Base-by-base conservation (phyloP, 2,113 vertebrate species). In the Phalacrocorax carbo region DNA sequence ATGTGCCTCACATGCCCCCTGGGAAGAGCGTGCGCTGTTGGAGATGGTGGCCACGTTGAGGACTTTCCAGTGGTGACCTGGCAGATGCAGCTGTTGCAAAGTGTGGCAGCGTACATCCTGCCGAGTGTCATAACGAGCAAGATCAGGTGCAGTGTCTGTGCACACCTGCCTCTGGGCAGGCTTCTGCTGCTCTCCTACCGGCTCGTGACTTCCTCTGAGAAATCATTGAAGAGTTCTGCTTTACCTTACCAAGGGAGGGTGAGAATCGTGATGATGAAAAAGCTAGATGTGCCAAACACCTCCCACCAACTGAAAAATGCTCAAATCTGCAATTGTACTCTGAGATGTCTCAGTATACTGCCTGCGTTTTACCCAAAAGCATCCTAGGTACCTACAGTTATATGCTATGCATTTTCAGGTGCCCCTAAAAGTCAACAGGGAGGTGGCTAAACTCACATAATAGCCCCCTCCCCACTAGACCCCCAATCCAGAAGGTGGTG, bases 41-140 rank as follows among this genome's bases (percentile, higher is more conserved):
- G 44, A 34, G 61, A 51, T 23, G 77, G 55, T 70, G 77, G 82
- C 89, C 36, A 27, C 10, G 64, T 58, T 61, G 2, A 42, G 82
- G 88, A 13, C 75, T 91, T 95, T 70, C 81, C 44, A 25, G 87
- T 13, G 81, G 90, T 89, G 87, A 46, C 87, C 81, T 66, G 84
- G 18, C 48, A 70, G 78, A 17, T 1, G 20, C 65, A 22, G 89
- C 40, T 46, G 72, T 61, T 81, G 49, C 14, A 1, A 1, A 52
- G 68, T 9, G 83, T 34, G 58, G 80, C 80, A n/a, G 86, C 2
- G 6, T 15, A 2, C 13, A 0, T 21, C 15, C 82, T 86, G 75
- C 76, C 83, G 27, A 18, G 64, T 72, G 72, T 8, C 49, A 3
- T 26, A 27, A 9, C 1, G 5, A 26, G 57, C 1, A 4, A 48